Conservation (phyloP, 2,797 vertebrate genomes). For the Bradypodion pumilum region DNA sequence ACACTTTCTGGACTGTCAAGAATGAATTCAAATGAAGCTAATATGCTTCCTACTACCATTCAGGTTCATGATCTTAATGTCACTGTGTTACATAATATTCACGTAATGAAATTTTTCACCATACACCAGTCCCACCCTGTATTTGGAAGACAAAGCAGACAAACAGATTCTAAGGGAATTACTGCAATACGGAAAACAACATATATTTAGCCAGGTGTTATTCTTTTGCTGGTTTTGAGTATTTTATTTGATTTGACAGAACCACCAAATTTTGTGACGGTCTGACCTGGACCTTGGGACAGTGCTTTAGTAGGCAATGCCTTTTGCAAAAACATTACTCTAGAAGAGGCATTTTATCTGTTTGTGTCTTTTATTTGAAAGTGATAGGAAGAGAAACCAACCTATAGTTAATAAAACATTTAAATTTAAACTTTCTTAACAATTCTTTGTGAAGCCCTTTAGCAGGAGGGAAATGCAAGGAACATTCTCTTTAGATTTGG, state of each 20-base stretch:
- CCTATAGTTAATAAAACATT: constrained; percentile 24
- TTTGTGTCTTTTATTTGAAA: constrained; percentile 42
- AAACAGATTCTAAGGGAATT: not conserved
- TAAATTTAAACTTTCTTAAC: constrained; percentile 3
- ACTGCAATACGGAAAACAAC: not conserved
- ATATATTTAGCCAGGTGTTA: not conserved
- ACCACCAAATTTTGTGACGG: not conserved
- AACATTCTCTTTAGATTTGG: constrained; percentile 23
- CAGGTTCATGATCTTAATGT: not conserved
- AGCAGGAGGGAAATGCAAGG: constrained; percentile 50
- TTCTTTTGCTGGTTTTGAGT: not conserved
- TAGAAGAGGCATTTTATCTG: constrained; percentile 38
- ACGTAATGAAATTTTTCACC: constrained; percentile 34
- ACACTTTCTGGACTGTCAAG: not conserved
- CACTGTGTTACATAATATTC: not conserved
- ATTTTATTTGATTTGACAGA: not conserved
- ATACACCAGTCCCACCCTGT: constrained; percentile 35
- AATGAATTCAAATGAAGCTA: not conserved
- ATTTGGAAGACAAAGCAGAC: constrained; percentile 17
- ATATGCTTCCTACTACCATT: constrained; percentile 7
- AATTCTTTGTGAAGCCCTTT: constrained; percentile 51
- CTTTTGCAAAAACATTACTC: constrained; percentile 31
- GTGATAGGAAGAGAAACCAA: constrained; percentile 42
- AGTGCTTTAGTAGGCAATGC: constrained; percentile 23
- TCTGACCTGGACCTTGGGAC: not conserved